Evolutionary conservation across 2,113 vertebrate genomes (phyloP).

Genomic region (Periophthalmus modestus): DNA sequence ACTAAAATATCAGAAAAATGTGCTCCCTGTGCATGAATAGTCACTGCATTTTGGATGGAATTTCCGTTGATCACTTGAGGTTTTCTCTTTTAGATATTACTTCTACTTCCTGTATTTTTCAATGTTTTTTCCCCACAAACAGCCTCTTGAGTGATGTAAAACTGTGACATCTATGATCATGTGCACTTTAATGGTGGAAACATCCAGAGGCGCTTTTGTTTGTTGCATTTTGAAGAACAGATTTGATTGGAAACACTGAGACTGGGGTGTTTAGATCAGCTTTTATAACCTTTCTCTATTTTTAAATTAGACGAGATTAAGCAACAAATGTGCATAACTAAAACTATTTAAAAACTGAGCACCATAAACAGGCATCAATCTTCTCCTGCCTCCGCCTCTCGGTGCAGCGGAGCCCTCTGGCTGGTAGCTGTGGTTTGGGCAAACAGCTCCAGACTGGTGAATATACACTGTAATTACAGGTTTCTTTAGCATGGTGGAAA

Average conservation of each 20-base stretch:
- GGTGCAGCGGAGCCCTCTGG: conserved; percentile 34
- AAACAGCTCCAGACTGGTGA: conserved; percentile 58
- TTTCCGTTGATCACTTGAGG: no score
- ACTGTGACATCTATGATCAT: no score
- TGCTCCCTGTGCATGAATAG: no score
- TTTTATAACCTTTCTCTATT: not conserved
- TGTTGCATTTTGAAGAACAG: not conserved
- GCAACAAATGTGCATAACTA: not conserved
- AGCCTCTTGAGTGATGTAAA: no score
- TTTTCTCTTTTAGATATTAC: no score
- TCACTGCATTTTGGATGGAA: no score
- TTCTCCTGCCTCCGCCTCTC: conserved; percentile 40
- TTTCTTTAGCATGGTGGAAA: conserved; percentile 48
- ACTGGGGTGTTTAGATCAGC: not conserved
- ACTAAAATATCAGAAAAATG: no score
- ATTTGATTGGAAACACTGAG: not conserved
- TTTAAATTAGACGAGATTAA: not conserved
- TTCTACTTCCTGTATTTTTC: no score
- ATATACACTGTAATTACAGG: conserved; percentile 70
- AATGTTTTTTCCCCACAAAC: no score
- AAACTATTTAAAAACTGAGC: conserved; percentile 30
- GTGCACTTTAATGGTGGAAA: no score
- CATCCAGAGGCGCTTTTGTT: no score
- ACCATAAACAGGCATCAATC: conserved; percentile 57
- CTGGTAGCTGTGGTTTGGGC: conserved; percentile 57